Conservation (phyloP, 2,888 invertebrate species). For the Perithous albicinctus region DNA sequence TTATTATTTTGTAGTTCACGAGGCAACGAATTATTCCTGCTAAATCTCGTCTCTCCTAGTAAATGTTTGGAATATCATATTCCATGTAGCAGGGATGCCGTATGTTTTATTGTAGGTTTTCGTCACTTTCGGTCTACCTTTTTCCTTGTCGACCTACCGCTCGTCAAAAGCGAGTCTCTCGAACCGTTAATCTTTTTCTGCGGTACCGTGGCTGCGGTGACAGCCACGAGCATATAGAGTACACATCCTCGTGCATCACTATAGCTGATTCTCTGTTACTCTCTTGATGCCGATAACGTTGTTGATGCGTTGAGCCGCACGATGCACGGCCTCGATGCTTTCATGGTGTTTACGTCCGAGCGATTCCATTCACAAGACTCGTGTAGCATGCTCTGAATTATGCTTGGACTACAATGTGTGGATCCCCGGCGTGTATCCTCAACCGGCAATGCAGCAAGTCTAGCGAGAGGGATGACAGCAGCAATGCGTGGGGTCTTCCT, state of each 20-base stretch:
- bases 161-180: slow-evolving; percentile 27
- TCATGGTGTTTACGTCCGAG: slow-evolving; percentile 46
- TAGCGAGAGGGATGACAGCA: not conserved
- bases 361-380: slow-evolving; percentile 52
- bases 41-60: not conserved
- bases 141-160: not conserved
- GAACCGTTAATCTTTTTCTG: slow-evolving; percentile 41
- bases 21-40: not conserved
- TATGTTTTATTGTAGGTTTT: slow-evolving; percentile 10
- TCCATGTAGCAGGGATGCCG: not conserved
- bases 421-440: not conserved
- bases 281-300: slow-evolving; percentile 42
- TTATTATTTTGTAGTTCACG: not conserved
- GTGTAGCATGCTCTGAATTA: slow-evolving; percentile 51
- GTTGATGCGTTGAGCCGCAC: slow-evolving; percentile 40
- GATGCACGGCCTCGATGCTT: slow-evolving; percentile 39
- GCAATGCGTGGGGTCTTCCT: slow-evolving; percentile 11
- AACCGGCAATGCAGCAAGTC: not conserved
- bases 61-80: not conserved
- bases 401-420: slow-evolving; percentile 42
- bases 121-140: not conserved
- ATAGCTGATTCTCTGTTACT: slow-evolving; percentile 17
- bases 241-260: not conserved
- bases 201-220: not conserved
- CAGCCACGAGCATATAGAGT: not conserved